Evolutionary conservation across 1,140 invertebrate genomes (phyloP).

Genomic region (Berghia stephanieae): DNA sequence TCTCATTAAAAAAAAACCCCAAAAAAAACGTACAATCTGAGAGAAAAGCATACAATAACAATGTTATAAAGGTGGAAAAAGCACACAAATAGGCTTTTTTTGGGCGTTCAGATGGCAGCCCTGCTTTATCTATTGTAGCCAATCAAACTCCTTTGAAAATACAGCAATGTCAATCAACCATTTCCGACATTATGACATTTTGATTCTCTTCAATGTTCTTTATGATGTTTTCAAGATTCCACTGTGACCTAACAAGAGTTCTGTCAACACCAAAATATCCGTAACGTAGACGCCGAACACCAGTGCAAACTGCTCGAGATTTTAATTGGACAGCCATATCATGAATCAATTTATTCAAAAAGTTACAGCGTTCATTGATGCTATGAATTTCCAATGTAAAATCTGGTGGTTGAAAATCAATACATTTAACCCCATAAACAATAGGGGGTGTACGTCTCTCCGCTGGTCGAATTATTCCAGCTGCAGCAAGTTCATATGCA

Average conservation of each 20-base stretch:
- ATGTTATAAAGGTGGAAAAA: too few relatives aligned
- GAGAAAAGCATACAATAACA: too few relatives aligned
- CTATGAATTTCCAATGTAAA: constrained; percentile 89
- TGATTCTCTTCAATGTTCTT: constrained; percentile 80
- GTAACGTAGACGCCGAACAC: constrained; percentile 82
- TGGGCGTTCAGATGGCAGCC: too few relatives aligned
- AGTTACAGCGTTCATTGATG: constrained; percentile 83
- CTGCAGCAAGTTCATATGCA: constrained; percentile 85
- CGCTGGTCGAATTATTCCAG: constrained; percentile 81
- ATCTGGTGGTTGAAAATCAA: constrained; percentile 81
- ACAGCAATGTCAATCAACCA: too few relatives aligned
- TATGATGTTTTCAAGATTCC: constrained; percentile 84
- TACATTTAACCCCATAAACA: constrained; percentile 87
- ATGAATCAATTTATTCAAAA: constrained; percentile 78
- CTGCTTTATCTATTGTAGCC: too few relatives aligned
- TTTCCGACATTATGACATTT: too few relatives aligned
- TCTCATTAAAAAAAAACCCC: too few relatives aligned
- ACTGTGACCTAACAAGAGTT: constrained; percentile 84
- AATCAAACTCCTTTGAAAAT: too few relatives aligned
- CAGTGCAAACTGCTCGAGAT: constrained; percentile 81
- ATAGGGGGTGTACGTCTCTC: constrained; percentile 75
- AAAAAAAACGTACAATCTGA: too few relatives aligned
- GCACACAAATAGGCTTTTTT: too few relatives aligned
- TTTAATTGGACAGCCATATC: constrained; percentile 83
- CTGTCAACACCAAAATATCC: constrained; percentile 82